Evolutionary conservation across 2,888 invertebrate species (phyloP), one percentile per base, ranked within the genome.

Genomic region (Agrochola lychnidis): DNA sequence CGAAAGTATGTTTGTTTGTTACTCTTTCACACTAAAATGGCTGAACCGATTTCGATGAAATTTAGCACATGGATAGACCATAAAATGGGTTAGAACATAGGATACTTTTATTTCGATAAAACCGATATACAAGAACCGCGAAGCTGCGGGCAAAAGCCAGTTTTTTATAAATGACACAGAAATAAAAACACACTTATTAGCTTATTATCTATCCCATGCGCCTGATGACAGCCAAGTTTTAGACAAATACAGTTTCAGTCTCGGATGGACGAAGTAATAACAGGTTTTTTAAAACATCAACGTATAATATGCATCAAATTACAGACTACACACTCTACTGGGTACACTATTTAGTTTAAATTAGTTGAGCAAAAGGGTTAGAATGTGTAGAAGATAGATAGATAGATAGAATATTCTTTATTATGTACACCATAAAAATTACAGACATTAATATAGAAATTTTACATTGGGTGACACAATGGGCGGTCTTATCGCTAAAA

Each of bases 201-300:
- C 45, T 48, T n/a, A 48, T 36, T 25, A 42, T 19, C 4, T n/a
- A 67, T 14, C 25, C 14, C 7, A 40, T 45, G 36, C 14, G 61
- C 1, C 30, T 64, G 64, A 70, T 68, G 70, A 71, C 79, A 79
- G 16, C 51, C 25, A 56, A 12, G 69, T 66, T 70, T 61, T 59
- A 67, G 40, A 71, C 25, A 77, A 76, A 42, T n/a, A 53, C 30
- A 56, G 36, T 76, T 56, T 4, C 53, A 42, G 83, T 83, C 79
- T 66, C 83, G 83, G 73, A 83, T 78, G 83, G 73, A 2, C 45
- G 83, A 61, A 59, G 79, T 83, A 83, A 83, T 74, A 42, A 72
- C 62, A 59, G 56, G n/a, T 56, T 59, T 78, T n/a, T 63, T 6
- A 16, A 14, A 48, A 64, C 69, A 62, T 72, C 48, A 45, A 56